Percentiles rank a stretch among this genome's conserved stretches.
phyloP scores from a whole-genome alignment of 1,140 invertebrate species.

The Dolichoris vasculosae region DNA sequence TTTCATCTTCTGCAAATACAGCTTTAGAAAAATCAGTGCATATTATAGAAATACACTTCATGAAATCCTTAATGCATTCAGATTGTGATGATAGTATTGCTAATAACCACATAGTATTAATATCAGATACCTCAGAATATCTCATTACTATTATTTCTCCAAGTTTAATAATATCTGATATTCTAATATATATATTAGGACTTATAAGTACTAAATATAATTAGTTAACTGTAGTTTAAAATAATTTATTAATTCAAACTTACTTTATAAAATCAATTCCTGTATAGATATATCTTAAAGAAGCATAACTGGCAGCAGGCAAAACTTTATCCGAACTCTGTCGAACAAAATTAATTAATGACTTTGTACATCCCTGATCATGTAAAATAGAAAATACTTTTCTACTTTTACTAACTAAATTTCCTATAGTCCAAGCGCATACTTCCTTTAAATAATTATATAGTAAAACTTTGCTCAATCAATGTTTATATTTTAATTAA shows the following conservation, averaged over 20 bases:
- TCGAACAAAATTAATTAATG: constrained; percentile 61
- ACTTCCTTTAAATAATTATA: constrained; percentile 61
- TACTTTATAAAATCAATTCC: constrained; percentile 61
- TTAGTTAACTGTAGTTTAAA: neutral
- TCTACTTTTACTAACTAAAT: constrained; percentile 61
- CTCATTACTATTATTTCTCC: constrained; percentile 49
- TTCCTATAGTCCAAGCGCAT: constrained; percentile 71
- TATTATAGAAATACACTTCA: constrained; percentile 44
- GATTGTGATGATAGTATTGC: constrained; percentile 65
- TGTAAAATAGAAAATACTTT: constrained; percentile 64
- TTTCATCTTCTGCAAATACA: constrained; percentile 38
- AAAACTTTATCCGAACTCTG: constrained; percentile 60
- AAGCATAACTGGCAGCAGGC: constrained; percentile 63
- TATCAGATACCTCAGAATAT: constrained; percentile 51
- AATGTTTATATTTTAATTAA: neutral
- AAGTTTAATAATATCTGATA: constrained; percentile 59
- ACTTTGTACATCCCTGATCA: constrained; percentile 64
- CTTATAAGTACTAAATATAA: constrained; percentile 5
- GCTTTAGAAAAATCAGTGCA: constrained; percentile 50
- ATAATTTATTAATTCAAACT: constrained; percentile 23
- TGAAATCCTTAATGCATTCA: constrained; percentile 54
- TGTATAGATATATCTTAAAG: constrained; percentile 60
- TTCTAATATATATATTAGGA: constrained; percentile 61
- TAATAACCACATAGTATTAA: constrained; percentile 63
- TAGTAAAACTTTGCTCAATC: constrained; percentile 14